Evolutionary conservation across 2,113 vertebrate species (phyloP).

Genomic region (Apus apus): DNA sequence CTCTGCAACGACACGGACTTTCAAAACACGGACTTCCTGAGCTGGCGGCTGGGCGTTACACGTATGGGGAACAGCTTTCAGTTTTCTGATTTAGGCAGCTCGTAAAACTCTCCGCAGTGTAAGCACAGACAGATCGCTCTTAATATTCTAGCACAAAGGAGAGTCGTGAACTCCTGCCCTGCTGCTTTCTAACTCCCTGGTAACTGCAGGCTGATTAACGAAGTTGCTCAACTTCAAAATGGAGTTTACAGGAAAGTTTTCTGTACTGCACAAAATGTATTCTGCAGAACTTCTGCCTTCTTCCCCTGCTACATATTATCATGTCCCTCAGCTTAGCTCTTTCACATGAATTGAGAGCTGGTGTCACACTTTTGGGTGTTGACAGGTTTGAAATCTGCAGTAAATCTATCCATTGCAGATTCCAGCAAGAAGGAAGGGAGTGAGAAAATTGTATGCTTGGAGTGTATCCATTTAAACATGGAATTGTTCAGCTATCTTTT

Average conservation of each 20-base stretch:
- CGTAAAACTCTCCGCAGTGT: not conserved
- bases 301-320: not conserved
- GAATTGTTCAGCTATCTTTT: not conserved
- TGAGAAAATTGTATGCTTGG: not conserved
- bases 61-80: not conserved
- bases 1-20: not conserved
- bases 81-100: not conserved
- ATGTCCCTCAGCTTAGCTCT: conserved; percentile 15
- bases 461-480: not conserved
- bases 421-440: conserved; percentile 12
- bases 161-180: not conserved
- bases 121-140: not conserved
- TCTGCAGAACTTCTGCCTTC: not conserved
- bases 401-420: not conserved
- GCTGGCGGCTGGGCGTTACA: not conserved
- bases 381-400: conserved; percentile 49
- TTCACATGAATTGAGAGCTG: conserved; percentile 46
- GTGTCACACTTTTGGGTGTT: conserved; percentile 47
- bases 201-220: conserved; percentile 13
- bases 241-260: conserved; percentile 28
- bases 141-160: not conserved
- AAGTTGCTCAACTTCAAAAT: conserved; percentile 34
- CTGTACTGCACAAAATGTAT: not conserved
- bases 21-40: not conserved
- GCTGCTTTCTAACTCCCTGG: not conserved